These are phyloP conservation scores for Streptopelia turtur DNA, from an alignment of 2,797 vertebrate genomes.

Conservation along the genomic window DNA sequence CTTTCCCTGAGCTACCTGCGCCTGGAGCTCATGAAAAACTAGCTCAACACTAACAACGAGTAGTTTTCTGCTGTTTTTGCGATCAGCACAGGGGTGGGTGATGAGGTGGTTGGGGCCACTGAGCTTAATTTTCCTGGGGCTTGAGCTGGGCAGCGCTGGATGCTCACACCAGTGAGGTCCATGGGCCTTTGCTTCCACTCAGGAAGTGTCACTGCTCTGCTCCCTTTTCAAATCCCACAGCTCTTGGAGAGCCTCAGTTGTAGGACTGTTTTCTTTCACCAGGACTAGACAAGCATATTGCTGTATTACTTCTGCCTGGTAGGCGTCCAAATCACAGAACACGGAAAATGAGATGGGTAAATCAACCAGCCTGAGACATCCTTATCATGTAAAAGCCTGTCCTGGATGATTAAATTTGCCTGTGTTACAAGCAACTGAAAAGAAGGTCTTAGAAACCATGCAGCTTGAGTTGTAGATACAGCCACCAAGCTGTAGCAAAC, in stretches of 20 bases:
- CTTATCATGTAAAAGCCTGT: not conserved
- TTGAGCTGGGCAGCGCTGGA: fast-evolving
- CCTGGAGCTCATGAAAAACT: not conserved
- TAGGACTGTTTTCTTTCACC: not conserved
- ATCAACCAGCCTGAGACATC: not conserved
- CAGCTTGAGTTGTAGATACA: not conserved
- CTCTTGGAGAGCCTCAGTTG: not conserved
- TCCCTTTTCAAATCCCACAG: not conserved
- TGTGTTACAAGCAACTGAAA: not conserved
- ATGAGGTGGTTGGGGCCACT: not conserved
- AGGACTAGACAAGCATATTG: fast-evolving
- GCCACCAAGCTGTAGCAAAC: not conserved
- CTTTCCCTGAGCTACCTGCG: not conserved
- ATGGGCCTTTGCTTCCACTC: not conserved
- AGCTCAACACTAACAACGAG: not conserved
- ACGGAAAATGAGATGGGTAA: not conserved
- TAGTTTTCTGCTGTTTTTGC: not conserved
- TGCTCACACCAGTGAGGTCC: not conserved
- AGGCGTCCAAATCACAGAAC: fast-evolving
- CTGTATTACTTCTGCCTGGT: not conserved
- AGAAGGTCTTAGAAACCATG: not conserved
- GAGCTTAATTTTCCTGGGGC: not conserved
- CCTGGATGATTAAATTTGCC: not conserved
- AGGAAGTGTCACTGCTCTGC: not conserved
- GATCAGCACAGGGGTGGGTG: not conserved